Conservation (phyloP, 2,113 vertebrate genomes). For the Phalacrocorax aristotelis region DNA sequence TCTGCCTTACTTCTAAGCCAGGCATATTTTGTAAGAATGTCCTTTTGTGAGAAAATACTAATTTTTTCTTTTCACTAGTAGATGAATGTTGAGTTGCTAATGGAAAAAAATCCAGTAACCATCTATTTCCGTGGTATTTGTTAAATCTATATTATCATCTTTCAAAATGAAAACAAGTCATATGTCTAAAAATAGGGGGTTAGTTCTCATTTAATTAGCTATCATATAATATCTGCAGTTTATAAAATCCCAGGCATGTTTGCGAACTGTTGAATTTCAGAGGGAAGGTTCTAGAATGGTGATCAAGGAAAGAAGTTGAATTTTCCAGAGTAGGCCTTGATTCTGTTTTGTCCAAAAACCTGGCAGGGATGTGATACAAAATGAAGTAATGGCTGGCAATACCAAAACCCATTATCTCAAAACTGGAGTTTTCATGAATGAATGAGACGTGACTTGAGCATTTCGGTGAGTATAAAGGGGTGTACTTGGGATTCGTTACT, state of each 20-base stretch:
- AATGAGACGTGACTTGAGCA: fast-evolving
- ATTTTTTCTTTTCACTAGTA: neutral
- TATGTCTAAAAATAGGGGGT: neutral
- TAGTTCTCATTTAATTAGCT: neutral
- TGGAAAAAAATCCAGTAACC: neutral
- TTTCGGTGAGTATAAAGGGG: neutral
- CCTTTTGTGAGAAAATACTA: neutral
- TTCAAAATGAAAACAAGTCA: neutral
- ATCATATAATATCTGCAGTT: neutral
- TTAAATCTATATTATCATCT: neutral
- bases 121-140: neutral
- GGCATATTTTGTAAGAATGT: neutral
- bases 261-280: neutral
- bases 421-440: neutral
- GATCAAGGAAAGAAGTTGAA: neutral
- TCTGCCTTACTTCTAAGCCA: neutral
- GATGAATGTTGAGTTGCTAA: neutral
- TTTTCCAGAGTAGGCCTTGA: neutral
- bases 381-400: neutral
- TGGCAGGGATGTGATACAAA: neutral
- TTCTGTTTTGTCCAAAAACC: neutral
- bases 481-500: neutral
- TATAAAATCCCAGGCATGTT: neutral
- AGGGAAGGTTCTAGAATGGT: neutral
- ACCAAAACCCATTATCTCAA: neutral